Conservation (phyloP, 2,888 invertebrate genomes). For the Andrena camellia region DNA sequence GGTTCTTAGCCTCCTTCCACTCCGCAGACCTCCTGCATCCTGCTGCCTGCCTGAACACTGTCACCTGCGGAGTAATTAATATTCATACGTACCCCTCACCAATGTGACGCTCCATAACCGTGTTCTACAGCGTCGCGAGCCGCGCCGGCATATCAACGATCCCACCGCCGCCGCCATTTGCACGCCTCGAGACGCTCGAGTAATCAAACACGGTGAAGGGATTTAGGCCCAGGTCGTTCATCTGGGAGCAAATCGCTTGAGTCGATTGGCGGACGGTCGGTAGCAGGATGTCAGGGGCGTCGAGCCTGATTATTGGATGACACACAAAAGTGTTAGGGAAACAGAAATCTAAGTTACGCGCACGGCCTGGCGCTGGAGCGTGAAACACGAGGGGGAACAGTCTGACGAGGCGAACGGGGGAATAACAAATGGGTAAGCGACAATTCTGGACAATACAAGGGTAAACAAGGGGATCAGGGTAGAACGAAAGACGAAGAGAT, state of each 20-base stretch:
- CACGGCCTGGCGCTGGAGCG: neutral
- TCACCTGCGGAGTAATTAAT: slow-evolving; percentile 84
- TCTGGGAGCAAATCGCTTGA: slow-evolving; percentile 73
- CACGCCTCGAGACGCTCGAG: neutral
- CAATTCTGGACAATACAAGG: slow-evolving; percentile 81
- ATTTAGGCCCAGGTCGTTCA: neutral
- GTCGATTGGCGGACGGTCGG: slow-evolving; percentile 74
- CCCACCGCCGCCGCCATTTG: neutral
- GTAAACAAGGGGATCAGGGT: slow-evolving; percentile 84
- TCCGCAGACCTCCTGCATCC: slow-evolving; percentile 75
- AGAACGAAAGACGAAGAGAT: slow-evolving; percentile 77
- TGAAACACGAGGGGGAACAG: neutral
- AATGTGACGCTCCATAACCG: slow-evolving; percentile 58
- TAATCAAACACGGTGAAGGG: neutral
- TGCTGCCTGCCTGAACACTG: slow-evolving; percentile 80
- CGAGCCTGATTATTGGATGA: slow-evolving; percentile 82
- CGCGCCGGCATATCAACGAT: neutral
- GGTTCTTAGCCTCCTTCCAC: slow-evolving; percentile 67
- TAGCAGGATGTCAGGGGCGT: slow-evolving; percentile 80
- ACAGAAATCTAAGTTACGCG: slow-evolving; percentile 76
- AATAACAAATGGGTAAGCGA: slow-evolving; percentile 10
- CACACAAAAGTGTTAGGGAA: slow-evolving; percentile 84
- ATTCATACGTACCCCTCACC: slow-evolving; percentile 79
- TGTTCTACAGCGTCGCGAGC: neutral
- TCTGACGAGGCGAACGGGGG: neutral